Percentiles rank a stretch among this genome's conserved stretches.
These are phyloP conservation scores for Rhinogobius similis DNA, from an alignment of 2,113 vertebrate genomes.

Conservation along the genomic window DNA sequence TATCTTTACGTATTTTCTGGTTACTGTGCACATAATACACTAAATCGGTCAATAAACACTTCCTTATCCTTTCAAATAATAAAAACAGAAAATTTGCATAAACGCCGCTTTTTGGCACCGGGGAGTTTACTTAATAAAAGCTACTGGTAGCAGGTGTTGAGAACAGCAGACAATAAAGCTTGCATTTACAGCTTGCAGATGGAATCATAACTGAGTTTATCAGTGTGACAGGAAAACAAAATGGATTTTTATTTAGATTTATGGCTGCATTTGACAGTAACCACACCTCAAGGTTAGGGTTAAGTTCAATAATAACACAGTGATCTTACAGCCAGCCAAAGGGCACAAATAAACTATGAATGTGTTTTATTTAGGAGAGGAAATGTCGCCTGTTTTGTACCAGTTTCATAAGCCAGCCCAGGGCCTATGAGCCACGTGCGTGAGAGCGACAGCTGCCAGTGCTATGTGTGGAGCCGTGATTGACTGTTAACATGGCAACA, in stretches of 20 bases:
- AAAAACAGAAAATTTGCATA: slow-evolving; percentile 3
- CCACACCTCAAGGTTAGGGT: neutral
- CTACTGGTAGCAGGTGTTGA: neutral
- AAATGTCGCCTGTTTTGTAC: neutral
- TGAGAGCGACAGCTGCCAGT: slow-evolving; percentile 14
- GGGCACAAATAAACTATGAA: neutral
- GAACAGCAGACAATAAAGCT: neutral
- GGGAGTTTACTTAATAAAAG: neutral
- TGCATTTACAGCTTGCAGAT: neutral
- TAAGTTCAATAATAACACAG: slow-evolving; percentile 2
- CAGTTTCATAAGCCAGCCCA: slow-evolving; percentile 2
- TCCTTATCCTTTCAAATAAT: slow-evolving; percentile 2
- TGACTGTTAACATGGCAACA: slow-evolving; percentile 32
- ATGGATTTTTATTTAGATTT: slow-evolving; percentile 13
- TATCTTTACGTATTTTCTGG: neutral
- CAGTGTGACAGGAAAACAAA: slow-evolving; percentile 10
- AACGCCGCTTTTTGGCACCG: slow-evolving; percentile 5
- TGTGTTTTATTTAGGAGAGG: neutral
- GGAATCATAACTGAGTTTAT: slow-evolving; percentile 10
- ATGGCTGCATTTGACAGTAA: slow-evolving; percentile 4
- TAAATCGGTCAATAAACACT: slow-evolving; percentile 8
- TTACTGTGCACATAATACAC: slow-evolving; percentile 2
- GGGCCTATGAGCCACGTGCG: neutral
- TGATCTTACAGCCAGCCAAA: neutral
- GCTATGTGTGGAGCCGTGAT: slow-evolving; percentile 26